Evolutionary conservation across 2,113 vertebrate species (phyloP).

Genomic region (Toxotes jaculatrix): DNA sequence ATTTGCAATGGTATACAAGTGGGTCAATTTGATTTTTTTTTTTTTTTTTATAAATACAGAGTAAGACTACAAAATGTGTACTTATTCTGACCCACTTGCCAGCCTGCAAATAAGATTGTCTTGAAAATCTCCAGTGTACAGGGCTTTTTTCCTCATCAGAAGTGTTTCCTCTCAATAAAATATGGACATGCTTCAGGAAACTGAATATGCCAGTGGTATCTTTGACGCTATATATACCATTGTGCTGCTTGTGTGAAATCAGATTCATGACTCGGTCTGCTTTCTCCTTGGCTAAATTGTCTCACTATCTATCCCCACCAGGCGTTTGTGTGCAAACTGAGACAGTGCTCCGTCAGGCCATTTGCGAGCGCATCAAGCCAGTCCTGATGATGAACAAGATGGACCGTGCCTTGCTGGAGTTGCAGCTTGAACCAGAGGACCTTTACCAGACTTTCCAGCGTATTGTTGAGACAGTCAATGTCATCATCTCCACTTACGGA

Average conservation of each 20-base stretch:
- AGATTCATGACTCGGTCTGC: not conserved
- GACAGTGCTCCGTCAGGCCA: slow-evolving; percentile 96
- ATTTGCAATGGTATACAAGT: not conserved
- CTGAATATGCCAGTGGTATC: not conserved
- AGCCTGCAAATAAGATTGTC: not conserved
- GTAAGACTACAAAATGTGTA: too few species aligned
- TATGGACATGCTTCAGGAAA: not conserved
- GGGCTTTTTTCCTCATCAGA: not conserved
- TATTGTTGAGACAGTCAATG: slow-evolving; percentile 95
- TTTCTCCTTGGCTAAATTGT: not conserved
- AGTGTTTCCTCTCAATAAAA: not conserved
- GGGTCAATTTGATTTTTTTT: not conserved
- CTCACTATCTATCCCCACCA: slow-evolving; percentile 48
- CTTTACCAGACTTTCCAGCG: slow-evolving; percentile 97
- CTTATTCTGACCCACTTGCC: not conserved
- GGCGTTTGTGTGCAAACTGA: slow-evolving; percentile 98
- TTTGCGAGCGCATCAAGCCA: slow-evolving; percentile 94
- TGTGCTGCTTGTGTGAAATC: not conserved
- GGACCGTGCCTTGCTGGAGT: slow-evolving; percentile 95
- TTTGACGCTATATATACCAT: not conserved
- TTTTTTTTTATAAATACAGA: not conserved
- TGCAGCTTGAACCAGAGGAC: slow-evolving; percentile 93
- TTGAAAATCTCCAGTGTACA: not conserved
- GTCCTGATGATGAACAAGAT: slow-evolving; percentile 99
- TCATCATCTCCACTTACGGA: slow-evolving; percentile 95